Evolutionary conservation across 2,113 vertebrate species (phyloP), one percentile per base, ranked within the genome.

Genomic region (Catagonus wagneri): DNA sequence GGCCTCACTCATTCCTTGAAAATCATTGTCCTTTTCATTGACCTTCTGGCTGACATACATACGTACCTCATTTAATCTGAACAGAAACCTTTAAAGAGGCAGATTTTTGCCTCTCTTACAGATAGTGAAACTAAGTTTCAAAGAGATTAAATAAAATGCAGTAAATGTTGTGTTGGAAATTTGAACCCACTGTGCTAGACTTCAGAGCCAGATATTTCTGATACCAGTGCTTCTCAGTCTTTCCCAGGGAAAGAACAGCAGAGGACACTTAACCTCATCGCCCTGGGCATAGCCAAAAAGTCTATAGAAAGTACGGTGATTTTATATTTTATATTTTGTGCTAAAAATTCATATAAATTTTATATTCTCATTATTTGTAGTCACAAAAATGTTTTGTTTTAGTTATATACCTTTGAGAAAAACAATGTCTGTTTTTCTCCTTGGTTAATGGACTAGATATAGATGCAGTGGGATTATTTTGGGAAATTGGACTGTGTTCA

Each of bases 261-360:
- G 36, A 75, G 61, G 22, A 56, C 19, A n/a, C n/a, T 27, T 25
- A 72, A 66, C 50, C 32, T 66, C 1, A 32, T 7, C 50, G 60
- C 11, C 23, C 27, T 32, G 34, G n/a, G 19, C 61, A 50, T 7
- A 78, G 80, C 17, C 58, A 90, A 11, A 89, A 4, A 6, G 13
- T 68, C 17, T 14, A 19, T 36, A 16, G 25, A 36, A 75, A 83
- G 13, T 65, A 29, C 32, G 60, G 66, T 56, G 16, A 27, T 23
- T 84, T 93, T 32, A 81, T 32, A 65, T 54, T 78, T 88, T 72
- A 63, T 56, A 29, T 61, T 85, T 88, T 87, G 58, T 88, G 34
- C 17, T 93, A 84, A 83, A 69, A 71, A 87, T 79, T 78, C 3
- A 60, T 50, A 2, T 54, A 76, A 52, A 58, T 58, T 52, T 63